A percentile compares a stretch with the other conserved stretches of the same genome.
Evolutionary conservation across 92 coral and sea anemone genomes (phyloP).

Genomic region (Bergia puertoricense): DNA sequence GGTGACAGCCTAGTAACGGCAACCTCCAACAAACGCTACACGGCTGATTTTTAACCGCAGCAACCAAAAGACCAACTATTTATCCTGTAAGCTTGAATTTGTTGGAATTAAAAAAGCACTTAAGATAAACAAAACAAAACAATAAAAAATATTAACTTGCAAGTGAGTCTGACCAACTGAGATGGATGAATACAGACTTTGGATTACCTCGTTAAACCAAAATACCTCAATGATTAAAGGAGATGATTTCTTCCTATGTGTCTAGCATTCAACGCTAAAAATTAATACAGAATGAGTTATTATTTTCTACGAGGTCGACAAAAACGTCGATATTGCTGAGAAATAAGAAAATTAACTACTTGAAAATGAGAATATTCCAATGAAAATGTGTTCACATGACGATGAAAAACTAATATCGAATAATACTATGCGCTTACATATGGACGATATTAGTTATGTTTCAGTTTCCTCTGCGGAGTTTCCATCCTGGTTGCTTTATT

Average conservation of each 20-base stretch:
- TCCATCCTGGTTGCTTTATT: neutral
- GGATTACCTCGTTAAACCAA: too few species aligned
- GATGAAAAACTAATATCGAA: neutral
- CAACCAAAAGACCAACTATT: conserved; percentile 13
- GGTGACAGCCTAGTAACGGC: neutral
- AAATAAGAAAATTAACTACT: too few species aligned
- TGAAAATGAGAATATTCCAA: neutral
- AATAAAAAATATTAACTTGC: too few species aligned
- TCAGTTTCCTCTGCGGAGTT: neutral
- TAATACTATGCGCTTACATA: neutral
- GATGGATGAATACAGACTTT: neutral
- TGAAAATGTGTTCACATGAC: neutral
- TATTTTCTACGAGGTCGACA: too few species aligned
- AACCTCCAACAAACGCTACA: neutral
- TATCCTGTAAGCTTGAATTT: neutral
- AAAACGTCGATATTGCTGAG: neutral
- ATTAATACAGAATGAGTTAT: too few species aligned
- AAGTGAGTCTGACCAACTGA: neutral
- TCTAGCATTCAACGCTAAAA: neutral
- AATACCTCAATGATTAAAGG: neutral
- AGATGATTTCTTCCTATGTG: neutral
- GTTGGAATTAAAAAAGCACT: neutral
- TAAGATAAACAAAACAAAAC: neutral
- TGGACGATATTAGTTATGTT: neutral
- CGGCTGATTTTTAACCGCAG: neutral